Base-by-base conservation (phyloP, 1,140 invertebrate genomes). In the Eriosoma lanigerum region DNA sequence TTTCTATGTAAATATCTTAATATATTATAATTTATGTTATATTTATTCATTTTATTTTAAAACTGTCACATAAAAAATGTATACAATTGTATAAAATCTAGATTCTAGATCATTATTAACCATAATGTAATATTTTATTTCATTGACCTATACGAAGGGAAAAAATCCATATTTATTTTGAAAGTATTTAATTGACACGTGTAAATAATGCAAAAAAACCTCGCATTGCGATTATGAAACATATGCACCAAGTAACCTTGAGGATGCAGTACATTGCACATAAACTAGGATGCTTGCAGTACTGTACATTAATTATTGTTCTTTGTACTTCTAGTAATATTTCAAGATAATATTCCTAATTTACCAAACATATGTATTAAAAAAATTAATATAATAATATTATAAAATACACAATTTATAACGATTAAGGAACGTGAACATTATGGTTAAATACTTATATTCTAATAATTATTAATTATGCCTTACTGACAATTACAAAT, bases 171-270 rank as follows among this genome's bases (percentile, higher is more conserved):
- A 72, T 50, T 52, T 50, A 29, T 50, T 72, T 72, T 72, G 44
- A 72, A 72, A 72, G 46, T 52, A 72, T 52, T 72, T 72, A 24
- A 48, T n/a, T 72, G 68, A 29, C 46, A 72, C 26, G 68, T 72
- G 54, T 56, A 76, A 21, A 62, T 38, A 24, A 75, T 56, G 56
- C 73, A 62, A 38, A 60, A 78, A 78, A 78, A 78, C 75, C 75
- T 78, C 62, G 75, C 54, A 38, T 58, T 21, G 24, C 10, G 54
- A 58, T 76, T 76, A 29, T 78, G 54, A 78, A 60, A 78, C 12
- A 62, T 78, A 78, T 78, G 73, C 54, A 78, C 38, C 73, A 12
- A 60, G 17, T 78, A 12, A 78, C 75, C 75, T 78, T 60, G 75
- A 62, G 44, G 56, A 44, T 78, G 75, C 54, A 78, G 58, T 24